A percentile compares a stretch with the other conserved stretches of the same genome.
Conservation (phyloP, 2,888 invertebrate genomes). For the Mesorhabditis sp. region DNA sequence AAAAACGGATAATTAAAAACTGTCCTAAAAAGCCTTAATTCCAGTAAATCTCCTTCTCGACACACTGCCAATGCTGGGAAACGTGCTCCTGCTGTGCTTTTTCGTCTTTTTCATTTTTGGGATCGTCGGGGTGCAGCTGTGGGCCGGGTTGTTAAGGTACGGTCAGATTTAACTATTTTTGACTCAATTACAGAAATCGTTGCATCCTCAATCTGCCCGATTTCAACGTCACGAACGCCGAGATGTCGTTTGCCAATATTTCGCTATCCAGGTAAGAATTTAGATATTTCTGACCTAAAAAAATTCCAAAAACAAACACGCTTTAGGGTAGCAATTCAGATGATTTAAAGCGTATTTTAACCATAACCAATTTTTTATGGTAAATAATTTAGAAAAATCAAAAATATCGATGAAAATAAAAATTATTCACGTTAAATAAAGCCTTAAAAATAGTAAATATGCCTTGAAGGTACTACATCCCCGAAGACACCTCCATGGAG, state of each 20-base stretch:
- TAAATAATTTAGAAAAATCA: too few relatives aligned
- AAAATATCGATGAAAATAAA: too few relatives aligned
- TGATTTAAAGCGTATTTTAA: too few relatives aligned
- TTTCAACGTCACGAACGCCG: slow-evolving; percentile 31
- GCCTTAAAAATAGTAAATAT: too few relatives aligned
- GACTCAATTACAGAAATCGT: slow-evolving; percentile 43
- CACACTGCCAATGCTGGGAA: slow-evolving; percentile 97
- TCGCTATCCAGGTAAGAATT: slow-evolving; percentile 47
- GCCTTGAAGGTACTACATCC: slow-evolving; percentile 58
- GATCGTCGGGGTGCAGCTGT: slow-evolving; percentile 96
- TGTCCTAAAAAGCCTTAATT: too few relatives aligned
- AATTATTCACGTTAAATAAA: too few relatives aligned
- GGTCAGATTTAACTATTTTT: slow-evolving; percentile 54
- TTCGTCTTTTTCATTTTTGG: slow-evolving; percentile 99
- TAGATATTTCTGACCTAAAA: too few relatives aligned
- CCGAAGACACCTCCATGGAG: slow-evolving; percentile 69
- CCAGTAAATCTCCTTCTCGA: slow-evolving; percentile 95
- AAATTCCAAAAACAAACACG: too few relatives aligned
- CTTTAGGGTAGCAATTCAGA: too few relatives aligned
- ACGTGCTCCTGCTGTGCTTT: slow-evolving; percentile 90
- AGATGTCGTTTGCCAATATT: slow-evolving; percentile 42
- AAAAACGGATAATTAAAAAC: too few relatives aligned
- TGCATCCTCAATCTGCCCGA: slow-evolving; percentile 54
- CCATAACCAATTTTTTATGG: too few relatives aligned
- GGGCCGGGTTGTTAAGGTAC: slow-evolving; percentile 94